phyloP scores from a whole-genome alignment of 2,113 vertebrate species.

The Xiphorhynchus elegans region DNA sequence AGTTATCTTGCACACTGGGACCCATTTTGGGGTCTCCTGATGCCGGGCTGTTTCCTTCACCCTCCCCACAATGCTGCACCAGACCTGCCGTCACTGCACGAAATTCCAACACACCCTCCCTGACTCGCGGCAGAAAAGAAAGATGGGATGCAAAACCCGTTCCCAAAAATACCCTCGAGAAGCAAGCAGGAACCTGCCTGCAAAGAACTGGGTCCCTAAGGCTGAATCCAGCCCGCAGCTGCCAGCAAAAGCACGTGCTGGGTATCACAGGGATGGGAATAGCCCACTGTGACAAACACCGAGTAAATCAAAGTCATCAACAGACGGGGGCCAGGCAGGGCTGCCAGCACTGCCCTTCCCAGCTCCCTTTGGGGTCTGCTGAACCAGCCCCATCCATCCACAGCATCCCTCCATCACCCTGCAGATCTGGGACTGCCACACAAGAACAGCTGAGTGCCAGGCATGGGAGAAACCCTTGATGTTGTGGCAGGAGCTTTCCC shows the following conservation, averaged over 20 bases:
- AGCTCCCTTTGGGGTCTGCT: not conserved
- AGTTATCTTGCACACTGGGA: not conserved
- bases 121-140: not conserved
- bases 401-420: not conserved
- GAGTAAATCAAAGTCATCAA: not conserved
- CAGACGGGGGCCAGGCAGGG: not conserved
- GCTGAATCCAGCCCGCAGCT: not conserved
- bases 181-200: not conserved
- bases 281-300: not conserved
- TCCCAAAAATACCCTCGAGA: not conserved
- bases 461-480: not conserved
- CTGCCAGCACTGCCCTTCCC: not conserved
- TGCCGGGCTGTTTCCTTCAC: not conserved
- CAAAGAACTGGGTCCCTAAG: not conserved
- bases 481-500: not conserved
- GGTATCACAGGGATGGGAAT: conserved; percentile 40
- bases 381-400: not conserved
- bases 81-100: fast-evolving
- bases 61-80: fast-evolving
- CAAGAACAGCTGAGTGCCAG: fast-evolving
- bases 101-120: not conserved
- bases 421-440: fast-evolving
- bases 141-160: not conserved
- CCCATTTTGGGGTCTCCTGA: not conserved
- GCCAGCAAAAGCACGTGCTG: conserved; percentile 31